Conservation (phyloP, 2,888 invertebrate genomes). For the Xestobium rufovillosum region DNA sequence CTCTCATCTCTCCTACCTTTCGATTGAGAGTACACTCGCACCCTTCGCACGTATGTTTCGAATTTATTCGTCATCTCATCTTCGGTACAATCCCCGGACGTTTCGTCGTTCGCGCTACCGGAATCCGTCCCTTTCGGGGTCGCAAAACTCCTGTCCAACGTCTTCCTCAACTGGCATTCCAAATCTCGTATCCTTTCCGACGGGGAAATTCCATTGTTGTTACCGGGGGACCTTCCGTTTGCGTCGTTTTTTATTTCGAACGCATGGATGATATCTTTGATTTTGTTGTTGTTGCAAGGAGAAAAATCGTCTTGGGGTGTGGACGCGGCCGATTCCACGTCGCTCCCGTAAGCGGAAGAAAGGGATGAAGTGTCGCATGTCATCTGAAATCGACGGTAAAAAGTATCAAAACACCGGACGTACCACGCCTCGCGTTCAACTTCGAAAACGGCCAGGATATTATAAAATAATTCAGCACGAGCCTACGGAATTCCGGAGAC, state of each 20-base stretch:
- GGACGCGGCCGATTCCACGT: constrained; percentile 42
- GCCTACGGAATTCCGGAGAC: too few species aligned
- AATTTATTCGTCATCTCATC: constrained; percentile 34
- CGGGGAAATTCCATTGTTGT: constrained; percentile 31
- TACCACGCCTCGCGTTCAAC: too few species aligned
- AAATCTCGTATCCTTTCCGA: constrained; percentile 30
- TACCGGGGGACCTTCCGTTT: constrained; percentile 35
- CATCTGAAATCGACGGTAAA: constrained; percentile 8
- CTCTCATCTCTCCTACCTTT: constrained; percentile 37
- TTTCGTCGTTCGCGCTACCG: constrained; percentile 14
- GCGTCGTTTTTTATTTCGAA: constrained; percentile 34
- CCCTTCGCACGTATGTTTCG: constrained; percentile 43
- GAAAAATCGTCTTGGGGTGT: constrained; percentile 36
- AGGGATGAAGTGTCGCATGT: constrained; percentile 34
- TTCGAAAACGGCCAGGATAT: too few species aligned
- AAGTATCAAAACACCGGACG: too few species aligned
- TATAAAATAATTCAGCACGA: too few species aligned
- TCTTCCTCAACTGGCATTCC: constrained; percentile 28
- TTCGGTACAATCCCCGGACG: constrained; percentile 2
- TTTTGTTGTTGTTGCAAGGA: constrained; percentile 23
- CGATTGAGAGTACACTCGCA: constrained; percentile 53
- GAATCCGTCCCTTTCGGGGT: constrained; percentile 19
- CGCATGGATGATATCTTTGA: constrained; percentile 34
- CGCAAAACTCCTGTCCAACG: constrained; percentile 31
- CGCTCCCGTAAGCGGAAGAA: constrained; percentile 38